phyloP scores from a whole-genome alignment of 53 echinoderm and acorn worm species.

The Astropecten irregularis region DNA sequence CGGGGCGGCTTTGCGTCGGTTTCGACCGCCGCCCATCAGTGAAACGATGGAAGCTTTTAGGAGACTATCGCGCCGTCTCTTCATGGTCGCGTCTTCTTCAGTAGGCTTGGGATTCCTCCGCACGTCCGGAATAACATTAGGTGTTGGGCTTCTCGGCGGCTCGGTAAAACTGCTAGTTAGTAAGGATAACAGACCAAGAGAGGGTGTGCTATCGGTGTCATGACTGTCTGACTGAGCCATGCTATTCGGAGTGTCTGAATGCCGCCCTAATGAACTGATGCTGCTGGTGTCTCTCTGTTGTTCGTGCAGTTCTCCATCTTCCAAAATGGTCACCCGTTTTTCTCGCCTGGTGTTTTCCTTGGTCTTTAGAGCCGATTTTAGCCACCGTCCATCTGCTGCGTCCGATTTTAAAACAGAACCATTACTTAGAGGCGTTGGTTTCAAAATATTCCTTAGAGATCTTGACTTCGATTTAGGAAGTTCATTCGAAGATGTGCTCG shows the following conservation, averaged over 20 bases:
- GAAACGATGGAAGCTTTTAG: constrained; percentile 62
- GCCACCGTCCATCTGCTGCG: constrained; percentile 9
- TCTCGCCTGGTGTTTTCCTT: not conserved
- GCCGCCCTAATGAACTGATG: not conserved
- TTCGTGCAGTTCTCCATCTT: not conserved
- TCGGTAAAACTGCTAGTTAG: not conserved
- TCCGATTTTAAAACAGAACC: not conserved
- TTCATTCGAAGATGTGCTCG: not conserved
- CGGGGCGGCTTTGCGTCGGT: not conserved
- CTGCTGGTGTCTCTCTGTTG: not conserved
- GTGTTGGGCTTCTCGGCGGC: not conserved
- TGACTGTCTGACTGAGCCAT: not conserved
- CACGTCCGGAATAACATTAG: constrained; percentile 71
- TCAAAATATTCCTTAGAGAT: not conserved
- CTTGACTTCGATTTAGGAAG: not conserved
- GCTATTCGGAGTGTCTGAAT: not conserved
- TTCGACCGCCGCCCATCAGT: constrained; percentile 48
- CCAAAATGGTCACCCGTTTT: constrained; percentile 6
- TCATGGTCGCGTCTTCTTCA: constrained; percentile 39
- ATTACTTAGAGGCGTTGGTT: not conserved
- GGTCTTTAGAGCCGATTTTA: constrained; percentile 53
- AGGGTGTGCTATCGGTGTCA: not conserved
- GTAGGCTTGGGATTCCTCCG: constrained; percentile 40
- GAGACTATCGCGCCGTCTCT: constrained; percentile 60
- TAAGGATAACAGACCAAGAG: constrained; percentile 31